Percentiles rank a stretch among this genome's conserved stretches.
phyloP scores from a whole-genome alignment of 2,797 vertebrate genomes.

The Orientallactaga sibirica region DNA sequence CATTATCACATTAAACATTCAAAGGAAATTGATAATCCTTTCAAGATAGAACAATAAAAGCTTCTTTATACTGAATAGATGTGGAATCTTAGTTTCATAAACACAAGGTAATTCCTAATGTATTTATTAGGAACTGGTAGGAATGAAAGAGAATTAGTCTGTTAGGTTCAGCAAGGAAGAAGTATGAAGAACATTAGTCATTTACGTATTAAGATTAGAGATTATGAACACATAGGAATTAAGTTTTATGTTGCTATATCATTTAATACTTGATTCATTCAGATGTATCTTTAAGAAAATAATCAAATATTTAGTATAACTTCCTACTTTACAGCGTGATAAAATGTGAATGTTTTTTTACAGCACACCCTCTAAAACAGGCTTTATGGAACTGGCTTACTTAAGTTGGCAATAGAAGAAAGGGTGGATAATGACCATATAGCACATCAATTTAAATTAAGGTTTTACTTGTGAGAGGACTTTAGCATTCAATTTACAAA shows the following conservation, averaged over 20 bases:
- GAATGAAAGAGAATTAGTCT: slow-evolving; percentile 34
- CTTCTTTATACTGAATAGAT: neutral
- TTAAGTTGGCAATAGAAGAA: slow-evolving; percentile 5
- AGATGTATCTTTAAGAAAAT: slow-evolving; percentile 73
- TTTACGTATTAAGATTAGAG: slow-evolving; percentile 69
- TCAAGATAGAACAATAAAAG: slow-evolving; percentile 34
- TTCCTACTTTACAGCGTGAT: slow-evolving; percentile 66
- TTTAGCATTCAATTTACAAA: slow-evolving; percentile 52
- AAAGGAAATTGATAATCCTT: slow-evolving; percentile 45
- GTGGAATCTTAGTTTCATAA: neutral
- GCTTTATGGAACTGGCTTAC: slow-evolving; percentile 14
- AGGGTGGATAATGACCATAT: neutral
- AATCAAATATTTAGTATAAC: slow-evolving; percentile 73
- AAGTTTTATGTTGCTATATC: slow-evolving; percentile 69
- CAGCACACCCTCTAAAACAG: slow-evolving; percentile 48
- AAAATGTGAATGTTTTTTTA: slow-evolving; percentile 75
- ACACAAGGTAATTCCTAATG: neutral
- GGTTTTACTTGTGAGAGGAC: slow-evolving; percentile 28
- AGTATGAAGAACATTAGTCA: slow-evolving; percentile 54
- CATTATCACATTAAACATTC: slow-evolving; percentile 15
- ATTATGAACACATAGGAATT: slow-evolving; percentile 68
- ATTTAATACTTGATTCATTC: slow-evolving; percentile 76
- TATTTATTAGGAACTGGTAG: neutral
- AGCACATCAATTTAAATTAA: slow-evolving; percentile 39
- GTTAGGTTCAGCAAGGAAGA: neutral